Evolutionary conservation across 2,797 vertebrate species (phyloP).

Genomic region (Synaphobranchus kaupii): DNA sequence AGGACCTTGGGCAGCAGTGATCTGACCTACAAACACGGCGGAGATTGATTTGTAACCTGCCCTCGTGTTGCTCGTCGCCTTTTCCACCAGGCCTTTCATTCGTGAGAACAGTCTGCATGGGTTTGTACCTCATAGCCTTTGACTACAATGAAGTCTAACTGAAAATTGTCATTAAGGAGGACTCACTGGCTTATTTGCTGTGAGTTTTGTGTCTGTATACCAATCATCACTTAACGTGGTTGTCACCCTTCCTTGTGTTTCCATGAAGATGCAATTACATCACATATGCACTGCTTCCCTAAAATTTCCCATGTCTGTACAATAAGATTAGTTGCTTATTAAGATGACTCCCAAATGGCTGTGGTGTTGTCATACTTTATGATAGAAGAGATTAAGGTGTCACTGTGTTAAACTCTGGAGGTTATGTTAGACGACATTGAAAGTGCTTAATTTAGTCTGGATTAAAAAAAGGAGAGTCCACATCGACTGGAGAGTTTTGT

Average conservation of each 20-base stretch:
- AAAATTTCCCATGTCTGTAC: conserved; percentile 1
- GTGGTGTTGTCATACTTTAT: background rate
- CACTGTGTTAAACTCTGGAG: background rate
- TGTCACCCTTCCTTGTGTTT: background rate
- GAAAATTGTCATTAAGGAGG: background rate
- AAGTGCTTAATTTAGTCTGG: background rate
- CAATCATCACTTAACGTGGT: background rate
- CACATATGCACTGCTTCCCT: background rate
- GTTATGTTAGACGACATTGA: background rate
- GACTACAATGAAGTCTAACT: background rate
- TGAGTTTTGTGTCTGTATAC: background rate
- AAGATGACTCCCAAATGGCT: background rate
- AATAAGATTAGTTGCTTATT: background rate
- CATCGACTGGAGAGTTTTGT: background rate
- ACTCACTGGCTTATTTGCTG: background rate
- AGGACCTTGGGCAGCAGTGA: background rate
- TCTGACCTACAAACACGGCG: background rate
- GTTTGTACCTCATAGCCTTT: background rate
- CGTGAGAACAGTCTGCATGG: background rate
- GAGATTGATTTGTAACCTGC: background rate
- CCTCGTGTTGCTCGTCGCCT: background rate
- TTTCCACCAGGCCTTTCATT: background rate
- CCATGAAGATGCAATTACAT: background rate
- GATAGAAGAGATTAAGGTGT: conserved; percentile 1
- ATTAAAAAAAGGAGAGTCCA: background rate